Percentiles rank a stretch among this genome's conserved stretches.
Conservation (phyloP, 1,140 invertebrate species). For the Laodelphax striatellus region DNA sequence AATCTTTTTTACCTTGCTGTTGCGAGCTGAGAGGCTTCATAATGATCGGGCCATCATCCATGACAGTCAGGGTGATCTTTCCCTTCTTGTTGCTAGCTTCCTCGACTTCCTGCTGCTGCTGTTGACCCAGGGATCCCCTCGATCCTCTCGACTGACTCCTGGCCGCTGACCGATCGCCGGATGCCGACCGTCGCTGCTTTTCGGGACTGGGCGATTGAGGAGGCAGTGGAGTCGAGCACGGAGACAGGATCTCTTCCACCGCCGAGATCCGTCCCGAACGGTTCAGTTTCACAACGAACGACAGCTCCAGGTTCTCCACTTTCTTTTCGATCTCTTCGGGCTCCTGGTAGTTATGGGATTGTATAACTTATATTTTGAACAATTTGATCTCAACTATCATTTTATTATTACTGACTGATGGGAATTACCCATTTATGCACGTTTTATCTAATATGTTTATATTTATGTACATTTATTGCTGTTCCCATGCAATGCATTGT, state of each 20-base stretch:
- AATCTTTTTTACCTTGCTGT: no score
- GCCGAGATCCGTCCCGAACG: background rate
- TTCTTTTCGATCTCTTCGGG: background rate
- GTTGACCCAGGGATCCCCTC: no score
- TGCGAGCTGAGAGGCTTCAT: background rate
- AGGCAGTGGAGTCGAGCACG: background rate
- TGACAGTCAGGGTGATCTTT: background rate
- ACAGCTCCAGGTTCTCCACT: background rate
- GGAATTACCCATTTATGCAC: no score
- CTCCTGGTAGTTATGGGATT: background rate
- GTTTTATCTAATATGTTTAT: no score
- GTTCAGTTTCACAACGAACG: background rate
- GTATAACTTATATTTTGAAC: no score
- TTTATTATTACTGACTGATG: no score
- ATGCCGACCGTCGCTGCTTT: no score
- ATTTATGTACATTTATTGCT: no score
- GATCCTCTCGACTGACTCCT: no score
- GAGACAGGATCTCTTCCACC: background rate
- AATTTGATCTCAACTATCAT: no score
- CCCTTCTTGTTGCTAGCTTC: slow-evolving; percentile 19
- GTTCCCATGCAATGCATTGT: no score
- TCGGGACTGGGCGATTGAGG: background rate
- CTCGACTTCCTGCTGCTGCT: background rate
- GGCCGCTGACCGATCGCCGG: no score
- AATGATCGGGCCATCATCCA: background rate